phyloP scores from a whole-genome alignment of 1,140 invertebrate species.

The Oedothorax gibbosus region DNA sequence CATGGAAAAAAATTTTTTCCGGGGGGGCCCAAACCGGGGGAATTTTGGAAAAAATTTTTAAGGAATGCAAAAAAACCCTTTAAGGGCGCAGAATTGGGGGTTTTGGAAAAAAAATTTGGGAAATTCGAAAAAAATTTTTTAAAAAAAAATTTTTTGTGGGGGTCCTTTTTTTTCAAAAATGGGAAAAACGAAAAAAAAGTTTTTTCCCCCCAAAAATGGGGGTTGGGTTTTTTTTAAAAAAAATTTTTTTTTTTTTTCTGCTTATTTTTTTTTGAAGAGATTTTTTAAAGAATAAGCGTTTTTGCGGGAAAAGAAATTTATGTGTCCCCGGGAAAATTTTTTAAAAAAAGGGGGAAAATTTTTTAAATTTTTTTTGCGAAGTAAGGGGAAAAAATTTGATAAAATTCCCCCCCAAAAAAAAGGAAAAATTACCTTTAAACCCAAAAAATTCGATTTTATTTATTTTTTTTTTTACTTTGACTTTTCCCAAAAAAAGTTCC shows the following conservation, averaged over 20 bases:
- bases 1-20: not conserved
- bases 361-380: slow-evolving; percentile 27
- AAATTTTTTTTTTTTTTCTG: not conserved
- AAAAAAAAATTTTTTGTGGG: not conserved
- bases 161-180: not conserved
- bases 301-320: slow-evolving; percentile 11
- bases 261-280: not conserved
- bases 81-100: not conserved
- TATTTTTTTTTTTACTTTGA: not conserved
- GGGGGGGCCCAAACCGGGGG: not conserved
- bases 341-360: slow-evolving; percentile 12
- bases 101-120: slow-evolving; percentile 34
- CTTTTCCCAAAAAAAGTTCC: slow-evolving; percentile 20
- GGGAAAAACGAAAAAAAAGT: slow-evolving; percentile 37
- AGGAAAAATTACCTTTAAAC: no score
- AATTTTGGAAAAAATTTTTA: not conserved
- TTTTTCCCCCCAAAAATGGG: slow-evolving; percentile 17
- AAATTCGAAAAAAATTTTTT: slow-evolving; percentile 7
- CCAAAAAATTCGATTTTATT: no score
- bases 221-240: slow-evolving; percentile 6
- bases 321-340: not conserved
- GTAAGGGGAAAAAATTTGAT: slow-evolving; percentile 1
- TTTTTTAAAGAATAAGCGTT: slow-evolving; percentile 3
- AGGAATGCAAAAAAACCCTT: slow-evolving; percentile 30
- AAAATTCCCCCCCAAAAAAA: no score